These are phyloP conservation scores for Octopus bimaculoides DNA, from an alignment of 1,140 invertebrate genomes.

Conservation along the genomic window DNA sequence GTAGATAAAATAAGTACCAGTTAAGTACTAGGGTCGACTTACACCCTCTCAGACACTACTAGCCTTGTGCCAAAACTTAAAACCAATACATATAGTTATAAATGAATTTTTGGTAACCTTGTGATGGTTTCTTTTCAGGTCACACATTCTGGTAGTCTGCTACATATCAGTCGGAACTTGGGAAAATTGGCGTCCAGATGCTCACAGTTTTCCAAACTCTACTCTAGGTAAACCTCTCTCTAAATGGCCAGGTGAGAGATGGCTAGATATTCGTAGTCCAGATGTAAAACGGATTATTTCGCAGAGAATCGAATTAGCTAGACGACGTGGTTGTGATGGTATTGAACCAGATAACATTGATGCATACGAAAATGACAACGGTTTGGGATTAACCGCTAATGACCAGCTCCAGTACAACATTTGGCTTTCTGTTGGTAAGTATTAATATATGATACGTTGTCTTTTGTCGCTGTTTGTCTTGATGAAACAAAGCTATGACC, in stretches of 20 bases:
- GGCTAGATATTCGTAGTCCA: constrained; percentile 33
- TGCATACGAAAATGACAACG: constrained; percentile 28
- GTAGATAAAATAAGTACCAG: too few relatives aligned
- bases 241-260: constrained; percentile 31
- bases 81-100: background rate
- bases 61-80: too few relatives aligned
- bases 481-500: too few relatives aligned
- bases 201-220: constrained; percentile 23
- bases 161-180: constrained; percentile 42
- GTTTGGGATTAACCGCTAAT: constrained; percentile 18
- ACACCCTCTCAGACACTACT: too few relatives aligned
- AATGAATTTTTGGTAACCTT: background rate
- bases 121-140: constrained; percentile 19
- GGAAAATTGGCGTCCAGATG: constrained; percentile 33
- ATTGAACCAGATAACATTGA: constrained; percentile 42
- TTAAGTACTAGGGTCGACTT: too few relatives aligned
- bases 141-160: constrained; percentile 34
- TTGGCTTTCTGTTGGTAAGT: constrained; percentile 27
- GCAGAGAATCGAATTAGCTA: constrained; percentile 28
- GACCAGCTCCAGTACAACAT: constrained; percentile 36
- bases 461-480: too few relatives aligned
- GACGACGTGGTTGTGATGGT: constrained; percentile 30
- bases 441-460: background rate
- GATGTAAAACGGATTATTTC: constrained; percentile 27
- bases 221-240: constrained; percentile 28